Percentiles rank a stretch among this genome's conserved stretches.
Conservation (phyloP, 2,113 vertebrate genomes). For the Eulacestoma nigropectus region DNA sequence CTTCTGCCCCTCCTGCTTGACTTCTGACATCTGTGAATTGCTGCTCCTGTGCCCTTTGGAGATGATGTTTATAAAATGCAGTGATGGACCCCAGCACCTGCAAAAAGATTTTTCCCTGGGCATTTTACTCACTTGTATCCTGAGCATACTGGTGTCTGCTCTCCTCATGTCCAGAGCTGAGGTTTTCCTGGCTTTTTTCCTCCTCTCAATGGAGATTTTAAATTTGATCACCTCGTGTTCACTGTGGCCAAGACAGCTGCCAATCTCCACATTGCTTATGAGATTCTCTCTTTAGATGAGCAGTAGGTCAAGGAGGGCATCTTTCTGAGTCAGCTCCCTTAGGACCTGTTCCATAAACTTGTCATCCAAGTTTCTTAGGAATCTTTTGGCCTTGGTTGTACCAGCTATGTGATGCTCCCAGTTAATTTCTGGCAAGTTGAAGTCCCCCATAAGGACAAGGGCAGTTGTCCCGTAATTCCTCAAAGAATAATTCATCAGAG, state of each 20-base stretch:
- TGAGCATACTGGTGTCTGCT: background rate
- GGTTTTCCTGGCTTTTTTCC: background rate
- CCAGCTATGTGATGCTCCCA: background rate
- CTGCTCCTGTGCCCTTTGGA: background rate
- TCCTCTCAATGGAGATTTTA: background rate
- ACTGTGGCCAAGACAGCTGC: background rate
- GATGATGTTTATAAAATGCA: background rate
- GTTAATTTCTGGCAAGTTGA: background rate
- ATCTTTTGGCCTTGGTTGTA: background rate
- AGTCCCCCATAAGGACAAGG: background rate
- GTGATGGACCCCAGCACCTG: too few species aligned
- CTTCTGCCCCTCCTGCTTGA: background rate
- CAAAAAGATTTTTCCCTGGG: background rate
- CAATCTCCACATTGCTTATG: background rate
- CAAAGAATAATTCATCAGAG: background rate
- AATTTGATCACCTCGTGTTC: background rate
- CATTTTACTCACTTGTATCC: background rate
- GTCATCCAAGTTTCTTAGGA: background rate
- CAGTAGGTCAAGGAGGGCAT: background rate
- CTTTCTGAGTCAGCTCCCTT: background rate
- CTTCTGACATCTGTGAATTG: background rate
- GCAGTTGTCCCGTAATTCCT: background rate
- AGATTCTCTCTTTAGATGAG: background rate
- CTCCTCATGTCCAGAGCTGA: background rate
- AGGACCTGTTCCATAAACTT: background rate